Base-by-base conservation (phyloP, 1,140 invertebrate genomes). In the Aphelenchoides besseyi region DNA sequence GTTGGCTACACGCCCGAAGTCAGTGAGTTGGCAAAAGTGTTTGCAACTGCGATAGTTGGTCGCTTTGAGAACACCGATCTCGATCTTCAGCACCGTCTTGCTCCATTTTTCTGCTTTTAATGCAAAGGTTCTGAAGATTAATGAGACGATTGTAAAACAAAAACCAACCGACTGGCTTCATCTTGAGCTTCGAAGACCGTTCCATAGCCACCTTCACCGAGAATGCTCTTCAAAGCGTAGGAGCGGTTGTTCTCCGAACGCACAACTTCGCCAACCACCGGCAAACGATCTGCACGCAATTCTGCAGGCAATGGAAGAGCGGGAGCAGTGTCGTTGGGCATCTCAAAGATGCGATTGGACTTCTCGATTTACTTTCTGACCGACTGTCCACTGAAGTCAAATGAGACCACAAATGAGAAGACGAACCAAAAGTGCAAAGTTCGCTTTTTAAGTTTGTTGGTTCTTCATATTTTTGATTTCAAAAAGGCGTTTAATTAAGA, bases 81-180 rank as follows among this genome's bases (percentile, higher is more conserved):
- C 77, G 53, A 79, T 77, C 55, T 77, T 68, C 69, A 79, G 57
- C 54, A 79, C 63, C 0, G 79, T 75, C 23, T 77, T 78, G 30
- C 61, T 71, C 70, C 69, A 81, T 53, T 79, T 79, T 66, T 79
- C 77, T 9, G 70, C 68, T 23, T 71, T 71, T 29, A 71, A 26
- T 9, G 70, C 70, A 18, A 48, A 74, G 68, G 32, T 9, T n/a
- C 41, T 48, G 41, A 12, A 48, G 41, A 48, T 48, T 23, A 48
- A 48, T 48, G 41, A 23, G 41, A 48, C 12, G 23, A n/a, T 12
- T 23, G 41, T 12, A 23, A 12, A 23, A 23, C 12, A 12, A 23
- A 23, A 12, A 48, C 41, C 23, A 12, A 48, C 41, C 68, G n/a
- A 71, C 68, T 70, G 16, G 23, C 68, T 18, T 72, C 68, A 0